Evolutionary conservation across 2,888 invertebrate species (phyloP), one percentile per base, ranked within the genome.

Genomic region (Lissocephala sabroskyi): DNA sequence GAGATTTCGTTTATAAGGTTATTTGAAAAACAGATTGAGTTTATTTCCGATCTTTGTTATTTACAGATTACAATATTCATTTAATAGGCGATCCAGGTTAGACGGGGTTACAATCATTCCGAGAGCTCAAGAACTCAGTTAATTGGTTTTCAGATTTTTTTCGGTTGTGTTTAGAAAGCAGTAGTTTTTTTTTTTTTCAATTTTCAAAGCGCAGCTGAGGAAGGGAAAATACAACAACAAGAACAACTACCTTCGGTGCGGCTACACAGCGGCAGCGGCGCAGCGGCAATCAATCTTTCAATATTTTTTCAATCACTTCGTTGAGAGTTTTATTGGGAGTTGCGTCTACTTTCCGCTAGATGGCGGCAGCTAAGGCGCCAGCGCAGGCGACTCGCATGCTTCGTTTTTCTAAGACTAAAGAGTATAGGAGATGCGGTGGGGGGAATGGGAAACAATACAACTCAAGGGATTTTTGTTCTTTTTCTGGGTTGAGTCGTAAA

Each of bases 41-140:
- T 75, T 70, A 67, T 70, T 75, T 59, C 65, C 65, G 59, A 61
- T 59, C n/a, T 62, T 43, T 46, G 76, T 67, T 75, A 75, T 75
- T 49, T 48, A 70, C 73, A 75, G 51, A 14, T n/a, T n/a, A n/a
- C n/a, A n/a, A n/a, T n/a, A n/a, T n/a, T n/a, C n/a, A n/a, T n/a
- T n/a, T n/a, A n/a, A n/a, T n/a, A n/a, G n/a, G n/a, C n/a, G n/a
- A n/a, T n/a, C n/a, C n/a, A n/a, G n/a, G n/a, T n/a, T n/a, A n/a
- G n/a, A n/a, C n/a, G n/a, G n/a, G n/a, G n/a, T n/a, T n/a, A n/a
- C n/a, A n/a, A n/a, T n/a, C n/a, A n/a, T n/a, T n/a, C n/a, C n/a
- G n/a, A n/a, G n/a, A n/a, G n/a, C n/a, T n/a, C n/a, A n/a, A n/a
- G n/a, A n/a, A n/a, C n/a, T n/a, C n/a, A n/a, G n/a, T n/a, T n/a